Base-by-base conservation (phyloP, 2,888 invertebrate genomes). In the Brassicogethes aeneus region DNA sequence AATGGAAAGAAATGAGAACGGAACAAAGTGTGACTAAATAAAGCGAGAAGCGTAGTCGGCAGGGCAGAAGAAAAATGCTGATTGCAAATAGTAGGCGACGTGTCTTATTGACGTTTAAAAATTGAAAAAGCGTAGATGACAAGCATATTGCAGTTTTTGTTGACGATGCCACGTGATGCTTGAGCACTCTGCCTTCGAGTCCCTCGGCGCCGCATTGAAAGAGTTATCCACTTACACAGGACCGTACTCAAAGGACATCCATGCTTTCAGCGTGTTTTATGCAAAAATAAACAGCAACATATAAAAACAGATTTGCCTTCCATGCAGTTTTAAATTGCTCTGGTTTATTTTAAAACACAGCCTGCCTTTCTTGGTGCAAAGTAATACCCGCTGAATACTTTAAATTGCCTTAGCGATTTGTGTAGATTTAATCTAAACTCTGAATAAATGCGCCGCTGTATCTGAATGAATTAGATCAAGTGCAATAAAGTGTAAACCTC, bases 101-200 rank as follows among this genome's bases (percentile, higher is more conserved):
- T 32, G 33, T 45, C 34, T 37, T 39, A 38, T 41, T 44, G 38
- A 42, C 44, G 39, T 44, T 41, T 42, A 41, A 45, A 45, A 45
- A 45, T 45, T 45, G 45, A 42, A 42, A 45, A 45, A 41, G 42
- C 45, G 37, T 36, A 45, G 41, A 45, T 45, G 45, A 42, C 42
- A 45, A 10, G 29, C 34, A 32, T 41, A 40, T 44, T 31, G 41
- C 23, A 23, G 23, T 23, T 23, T 23, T 10, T 23, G 44, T 44
- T 38, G 46, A 44, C 45, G 40, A 45, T 39, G 40, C 43, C 46
- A 42, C 38, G 37, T 41, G 48, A 46, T 44, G 42, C 44, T 37
- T 39, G 33, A 44, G 48, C 44, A 46, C 46, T 46, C 42, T 23
- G 16, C 37, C 15, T 37, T 33, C 37, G 38, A 23, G 5, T 23